phyloP scores from a whole-genome alignment of 2,797 vertebrate species.

The Notolepis coatsorum region DNA sequence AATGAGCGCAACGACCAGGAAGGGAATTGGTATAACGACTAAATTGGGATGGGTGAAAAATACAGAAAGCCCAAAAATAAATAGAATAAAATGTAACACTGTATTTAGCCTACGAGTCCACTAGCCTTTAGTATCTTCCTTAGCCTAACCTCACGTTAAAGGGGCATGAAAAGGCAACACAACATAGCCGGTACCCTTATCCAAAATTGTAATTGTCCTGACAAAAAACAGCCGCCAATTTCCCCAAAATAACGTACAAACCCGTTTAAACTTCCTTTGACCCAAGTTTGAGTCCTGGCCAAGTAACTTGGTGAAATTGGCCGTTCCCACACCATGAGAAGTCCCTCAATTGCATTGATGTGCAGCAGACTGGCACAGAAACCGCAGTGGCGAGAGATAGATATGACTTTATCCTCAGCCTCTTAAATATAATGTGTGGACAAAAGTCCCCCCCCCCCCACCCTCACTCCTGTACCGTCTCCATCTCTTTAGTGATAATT shows the following conservation, averaged over 20 bases:
- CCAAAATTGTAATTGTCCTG: constrained; percentile 14
- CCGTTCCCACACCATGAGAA: constrained; percentile 66
- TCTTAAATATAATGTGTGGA: constrained; percentile 90
- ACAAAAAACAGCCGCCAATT: constrained; percentile 40
- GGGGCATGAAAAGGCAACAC: constrained; percentile 29
- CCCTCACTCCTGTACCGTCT: constrained; percentile 73
- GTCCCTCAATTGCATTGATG: constrained; percentile 60
- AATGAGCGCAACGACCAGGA: too few species aligned
- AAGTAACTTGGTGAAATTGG: constrained; percentile 57
- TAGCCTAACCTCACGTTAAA: constrained; percentile 18
- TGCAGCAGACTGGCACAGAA: constrained; percentile 66
- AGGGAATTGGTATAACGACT: too few species aligned
- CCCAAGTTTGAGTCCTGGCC: constrained; percentile 61
- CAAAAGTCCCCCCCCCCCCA: constrained; percentile 80
- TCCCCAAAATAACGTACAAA: constrained; percentile 52
- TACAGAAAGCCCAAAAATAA: too few species aligned
- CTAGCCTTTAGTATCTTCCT: constrained; percentile 13
- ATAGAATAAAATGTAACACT: too few species aligned
- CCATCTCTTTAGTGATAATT: constrained; percentile 87
- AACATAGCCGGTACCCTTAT: constrained; percentile 46
- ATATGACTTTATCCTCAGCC: constrained; percentile 82
- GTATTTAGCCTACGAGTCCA: neutral
- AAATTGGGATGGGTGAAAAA: too few species aligned
- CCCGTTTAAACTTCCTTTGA: constrained; percentile 56
- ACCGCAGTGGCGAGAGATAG: constrained; percentile 81